Conservation (phyloP, 1,140 invertebrate genomes). For the Drosophila serrata region DNA sequence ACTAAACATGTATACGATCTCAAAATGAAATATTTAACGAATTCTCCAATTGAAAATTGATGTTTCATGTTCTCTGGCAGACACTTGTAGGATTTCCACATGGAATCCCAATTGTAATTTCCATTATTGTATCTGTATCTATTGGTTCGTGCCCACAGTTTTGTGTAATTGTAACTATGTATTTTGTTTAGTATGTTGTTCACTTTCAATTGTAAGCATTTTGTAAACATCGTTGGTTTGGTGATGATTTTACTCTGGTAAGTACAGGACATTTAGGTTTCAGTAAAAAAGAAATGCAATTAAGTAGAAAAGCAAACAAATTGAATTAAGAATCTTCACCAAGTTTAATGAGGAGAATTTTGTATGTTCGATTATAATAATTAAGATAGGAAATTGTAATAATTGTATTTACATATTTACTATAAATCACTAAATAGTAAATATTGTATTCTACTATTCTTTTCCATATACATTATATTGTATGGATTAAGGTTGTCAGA, state of each 20-base stretch:
- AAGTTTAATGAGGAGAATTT: background rate
- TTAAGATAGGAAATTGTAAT: background rate
- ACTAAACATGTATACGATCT: conserved; percentile 45
- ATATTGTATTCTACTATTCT: too few species aligned
- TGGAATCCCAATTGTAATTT: conserved; percentile 14
- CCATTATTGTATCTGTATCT: conserved; percentile 19
- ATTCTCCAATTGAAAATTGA: conserved; percentile 41
- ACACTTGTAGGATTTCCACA: conserved; percentile 15
- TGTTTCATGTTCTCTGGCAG: conserved; percentile 50
- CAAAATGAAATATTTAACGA: conserved; percentile 85
- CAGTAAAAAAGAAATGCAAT: background rate
- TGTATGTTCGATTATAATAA: background rate
- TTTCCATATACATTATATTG: too few species aligned
- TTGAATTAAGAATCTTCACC: too few species aligned
- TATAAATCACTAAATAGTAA: too few species aligned
- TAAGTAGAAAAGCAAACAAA: too few species aligned
- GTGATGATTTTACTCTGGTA: conserved; percentile 57
- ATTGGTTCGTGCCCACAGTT: conserved; percentile 71
- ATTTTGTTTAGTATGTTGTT: conserved; percentile 59
- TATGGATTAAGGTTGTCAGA: too few species aligned
- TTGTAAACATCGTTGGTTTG: conserved; percentile 56
- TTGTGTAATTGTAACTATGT: conserved; percentile 74
- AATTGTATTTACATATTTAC: too few species aligned
- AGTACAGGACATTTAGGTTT: conserved; percentile 38
- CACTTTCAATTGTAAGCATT: conserved; percentile 26